These are phyloP conservation scores for Myocastor coypus DNA, from an alignment of 2,113 vertebrate genomes.

Conservation along the genomic window DNA sequence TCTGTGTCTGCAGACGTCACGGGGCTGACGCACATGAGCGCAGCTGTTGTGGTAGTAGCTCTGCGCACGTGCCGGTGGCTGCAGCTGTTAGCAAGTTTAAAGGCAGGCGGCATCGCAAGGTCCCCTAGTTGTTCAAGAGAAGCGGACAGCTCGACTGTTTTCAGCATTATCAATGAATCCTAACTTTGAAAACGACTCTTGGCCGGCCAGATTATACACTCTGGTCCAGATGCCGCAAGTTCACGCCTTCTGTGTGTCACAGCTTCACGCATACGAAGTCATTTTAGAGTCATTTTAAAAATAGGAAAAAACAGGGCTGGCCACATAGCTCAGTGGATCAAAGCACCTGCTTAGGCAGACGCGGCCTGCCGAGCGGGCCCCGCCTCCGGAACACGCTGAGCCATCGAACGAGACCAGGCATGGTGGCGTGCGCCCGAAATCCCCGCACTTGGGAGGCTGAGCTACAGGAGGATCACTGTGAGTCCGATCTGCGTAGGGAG, in stretches of 20 bases:
- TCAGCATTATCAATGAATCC: neutral
- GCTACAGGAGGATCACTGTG: too few relatives aligned
- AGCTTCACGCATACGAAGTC: too few relatives aligned
- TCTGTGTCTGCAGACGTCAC: neutral
- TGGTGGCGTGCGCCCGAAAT: too few relatives aligned
- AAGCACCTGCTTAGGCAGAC: too few relatives aligned
- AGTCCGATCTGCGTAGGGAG: too few relatives aligned
- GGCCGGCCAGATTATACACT: neutral
- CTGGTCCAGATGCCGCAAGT: neutral
- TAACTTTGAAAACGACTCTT: neutral
- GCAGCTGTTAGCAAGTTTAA: neutral
- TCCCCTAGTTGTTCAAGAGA: neutral
- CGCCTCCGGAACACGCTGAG: too few relatives aligned
- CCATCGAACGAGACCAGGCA: too few relatives aligned
- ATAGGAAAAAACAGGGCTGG: too few relatives aligned
- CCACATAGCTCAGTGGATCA: too few relatives aligned
- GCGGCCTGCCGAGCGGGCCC: too few relatives aligned
- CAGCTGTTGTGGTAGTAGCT: neutral
- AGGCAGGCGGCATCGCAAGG: neutral
- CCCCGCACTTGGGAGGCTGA: too few relatives aligned
- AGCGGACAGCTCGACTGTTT: neutral
- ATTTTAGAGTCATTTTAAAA: neutral
- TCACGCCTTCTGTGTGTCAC: neutral
- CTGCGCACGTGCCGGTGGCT: accelerated
- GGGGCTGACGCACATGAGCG: neutral